phyloP scores from a whole-genome alignment of 2,113 vertebrate species.

The Lepisosteus osseus region DNA sequence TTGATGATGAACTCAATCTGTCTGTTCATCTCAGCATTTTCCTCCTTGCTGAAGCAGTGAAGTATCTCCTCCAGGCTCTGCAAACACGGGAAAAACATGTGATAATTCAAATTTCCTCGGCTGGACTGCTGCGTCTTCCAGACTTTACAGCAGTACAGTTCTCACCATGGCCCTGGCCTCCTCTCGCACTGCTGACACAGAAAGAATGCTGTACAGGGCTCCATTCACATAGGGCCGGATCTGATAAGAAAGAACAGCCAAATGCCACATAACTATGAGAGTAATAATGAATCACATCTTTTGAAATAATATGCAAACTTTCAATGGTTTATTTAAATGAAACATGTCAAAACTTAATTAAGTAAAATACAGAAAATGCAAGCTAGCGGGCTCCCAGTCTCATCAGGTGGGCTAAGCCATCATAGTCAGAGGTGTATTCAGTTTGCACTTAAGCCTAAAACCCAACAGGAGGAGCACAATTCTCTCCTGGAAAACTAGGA shows the following conservation, averaged over 20 bases:
- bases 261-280: too few relatives aligned
- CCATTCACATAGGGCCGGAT: conserved; percentile 91
- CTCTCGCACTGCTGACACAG: conserved; percentile 77
- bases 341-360: neutral
- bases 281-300: too few relatives aligned
- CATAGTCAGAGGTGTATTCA: too few relatives aligned
- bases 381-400: too few relatives aligned
- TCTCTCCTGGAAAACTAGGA: too few relatives aligned
- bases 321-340: neutral
- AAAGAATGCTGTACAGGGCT: conserved; percentile 88
- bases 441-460: too few relatives aligned
- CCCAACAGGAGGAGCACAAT: too few relatives aligned
- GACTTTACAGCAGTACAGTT: neutral
- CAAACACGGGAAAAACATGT: conserved; percentile 25
- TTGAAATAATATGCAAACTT: too few relatives aligned
- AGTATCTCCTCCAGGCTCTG: conserved; percentile 94
- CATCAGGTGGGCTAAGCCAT: too few relatives aligned
- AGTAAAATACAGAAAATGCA: neutral
- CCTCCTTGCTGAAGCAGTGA: conserved; percentile 83
- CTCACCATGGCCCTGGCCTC: conserved; percentile 94
- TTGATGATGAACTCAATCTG: conserved; percentile 92
- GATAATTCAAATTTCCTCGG: too few relatives aligned
- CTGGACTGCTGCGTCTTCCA: neutral
- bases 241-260: conserved; percentile 51
- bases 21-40: conserved; percentile 79